phyloP scores from a whole-genome alignment of 2,888 invertebrate genomes.

The Spilosoma lubricipeda region DNA sequence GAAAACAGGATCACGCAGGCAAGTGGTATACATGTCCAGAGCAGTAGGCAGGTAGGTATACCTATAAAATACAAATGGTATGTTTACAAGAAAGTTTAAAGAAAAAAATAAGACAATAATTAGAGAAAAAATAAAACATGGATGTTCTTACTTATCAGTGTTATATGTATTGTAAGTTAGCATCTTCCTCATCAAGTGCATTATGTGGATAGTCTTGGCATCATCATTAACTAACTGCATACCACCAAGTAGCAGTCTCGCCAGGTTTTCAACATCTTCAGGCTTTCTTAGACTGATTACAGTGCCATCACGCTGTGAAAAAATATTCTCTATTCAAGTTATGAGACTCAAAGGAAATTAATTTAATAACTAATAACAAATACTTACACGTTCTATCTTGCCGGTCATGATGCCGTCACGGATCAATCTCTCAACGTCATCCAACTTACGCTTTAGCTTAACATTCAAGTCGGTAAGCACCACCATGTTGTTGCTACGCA shows the following conservation, averaged over 20 bases:
- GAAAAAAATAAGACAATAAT: neutral
- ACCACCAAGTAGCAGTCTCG: conserved; percentile 88
- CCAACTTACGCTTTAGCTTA: conserved; percentile 64
- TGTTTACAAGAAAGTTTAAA: neutral
- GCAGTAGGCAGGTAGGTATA: conserved; percentile 86
- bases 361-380: neutral
- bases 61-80: conserved; percentile 52
- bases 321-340: conserved; percentile 11
- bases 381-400: conserved; percentile 73
- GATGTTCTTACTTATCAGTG: conserved; percentile 69
- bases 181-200: conserved; percentile 71
- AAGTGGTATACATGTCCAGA: conserved; percentile 88
- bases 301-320: conserved; percentile 84
- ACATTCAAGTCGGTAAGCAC: conserved; percentile 67
- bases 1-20: conserved; percentile 90
- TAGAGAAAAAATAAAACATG: neutral
- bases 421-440: conserved; percentile 83
- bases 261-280: conserved; percentile 89
- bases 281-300: conserved; percentile 87
- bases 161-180: conserved; percentile 75
- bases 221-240: conserved; percentile 85
- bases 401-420: conserved; percentile 80
- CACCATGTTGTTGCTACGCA: conserved; percentile 77
- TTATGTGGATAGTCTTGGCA: conserved; percentile 80
- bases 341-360: neutral